Evolutionary conservation across 2,113 vertebrate species (phyloP), one percentile per base, ranked within the genome.

Genomic region (Asarcornis scutulata): DNA sequence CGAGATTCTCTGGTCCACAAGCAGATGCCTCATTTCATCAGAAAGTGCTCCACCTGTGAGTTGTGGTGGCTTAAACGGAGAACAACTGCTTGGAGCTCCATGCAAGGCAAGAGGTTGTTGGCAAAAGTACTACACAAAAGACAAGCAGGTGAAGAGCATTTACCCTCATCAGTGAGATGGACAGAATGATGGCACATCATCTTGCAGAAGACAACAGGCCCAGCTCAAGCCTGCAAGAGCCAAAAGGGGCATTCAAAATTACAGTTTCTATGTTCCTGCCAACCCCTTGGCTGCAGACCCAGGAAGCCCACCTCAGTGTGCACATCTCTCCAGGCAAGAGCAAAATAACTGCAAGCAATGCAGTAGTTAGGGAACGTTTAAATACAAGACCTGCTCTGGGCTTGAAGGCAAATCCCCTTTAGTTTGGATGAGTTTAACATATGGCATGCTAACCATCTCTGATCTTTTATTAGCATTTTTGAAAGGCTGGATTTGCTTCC

Each of bases 11-110:
- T 67, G n/a, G 72, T 90, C 76, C 55, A 69, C 40, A 52, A 79
- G 36, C 40, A 93, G 79, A 83, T 74, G 83, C 83, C 68, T 79
- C 40, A 71, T 77, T 93, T 91, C 50, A 67, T 83, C 79, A 94
- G 59, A 88, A 21, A 79, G 5, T 58, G 31, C 4, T 86, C 21
- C 48, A 34, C 38, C n/a, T 69, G 17, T 69, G 17, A 77, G 17
- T 31, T 59, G n/a, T 44, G 20, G 55, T 83, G 18, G 8, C 62
- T 9, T 55, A 74, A 88, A 73, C 21, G 17, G 66, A 81, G 91
- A 95, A 90, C 16, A 77, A 34, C 48, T 26, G 8, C 40, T 83
- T 32, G 26, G n/a, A 67, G 55, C 55, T 83, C 31, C 40, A 18
- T 17, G 8, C 27, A 55, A 74, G 38, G 31, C 46, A 67, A 34